Base-by-base conservation (phyloP, 2,888 invertebrate genomes). In the Liposcelis brunnea region DNA sequence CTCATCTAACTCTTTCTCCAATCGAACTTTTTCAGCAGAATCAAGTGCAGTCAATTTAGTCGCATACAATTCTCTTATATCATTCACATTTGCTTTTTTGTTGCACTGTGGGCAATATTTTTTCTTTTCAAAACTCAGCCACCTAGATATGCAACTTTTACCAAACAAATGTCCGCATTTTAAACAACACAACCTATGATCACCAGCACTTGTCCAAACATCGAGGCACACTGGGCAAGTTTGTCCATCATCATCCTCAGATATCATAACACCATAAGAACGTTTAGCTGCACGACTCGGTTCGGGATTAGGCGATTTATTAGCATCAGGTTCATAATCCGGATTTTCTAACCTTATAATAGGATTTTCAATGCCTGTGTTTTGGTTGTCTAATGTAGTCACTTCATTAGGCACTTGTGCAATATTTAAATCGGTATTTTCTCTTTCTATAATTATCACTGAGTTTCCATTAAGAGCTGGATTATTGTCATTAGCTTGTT, bases 141-240 rank as follows among this genome's bases (percentile, higher is more conserved):
- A 90, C 31, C 76, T 68, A 44, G 72, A 64, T 7, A 90, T 78
- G 58, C 94, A 94, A 14, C 71, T 69, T 1, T 75, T 64, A 0
- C 95, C 95, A 62, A 91, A 95, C 6, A 94, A 63, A 64, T 95
- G 95, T 0, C 95, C 95, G 61, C 95, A 95, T 56, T 78, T 79
- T 7, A 95, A 64, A 0, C 86, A 78, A n/a, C 81, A 80, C 2
- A 94, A 64, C 44, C 91, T 70, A 60, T 95, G 95, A 0, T 72
- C 74, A 0, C 93, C 94, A 0, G 80, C 74, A 58, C 79, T 86
- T 2, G 81, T 83, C 86, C 90, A 94, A 2, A 71, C 64, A 46
- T 93, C 93, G 50, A 90, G 68, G 58, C 94, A 94, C 51, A 94
- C 91, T 0, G 89, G 76, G 55, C 94, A 94, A 0, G 72, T 70